These are phyloP conservation scores for Rallus limicola DNA, from an alignment of 2,113 vertebrate species.

Conservation along the genomic window DNA sequence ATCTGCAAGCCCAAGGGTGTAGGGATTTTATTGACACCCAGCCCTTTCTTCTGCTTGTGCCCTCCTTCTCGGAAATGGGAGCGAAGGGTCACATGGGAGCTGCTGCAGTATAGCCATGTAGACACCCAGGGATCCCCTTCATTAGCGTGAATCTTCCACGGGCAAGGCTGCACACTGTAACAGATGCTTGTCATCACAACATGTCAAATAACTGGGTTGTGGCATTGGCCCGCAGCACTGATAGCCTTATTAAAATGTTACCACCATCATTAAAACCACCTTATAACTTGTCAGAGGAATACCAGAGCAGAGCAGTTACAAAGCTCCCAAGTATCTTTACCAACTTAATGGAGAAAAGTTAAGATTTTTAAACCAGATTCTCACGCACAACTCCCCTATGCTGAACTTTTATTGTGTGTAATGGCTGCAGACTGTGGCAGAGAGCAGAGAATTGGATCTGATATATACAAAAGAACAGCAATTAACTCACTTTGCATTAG, in stretches of 20 bases:
- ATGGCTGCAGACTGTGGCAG: neutral
- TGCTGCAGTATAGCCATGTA: neutral
- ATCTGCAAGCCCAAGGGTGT: neutral
- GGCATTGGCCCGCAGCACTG: neutral
- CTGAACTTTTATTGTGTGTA: neutral
- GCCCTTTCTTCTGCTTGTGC: neutral
- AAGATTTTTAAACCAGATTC: neutral
- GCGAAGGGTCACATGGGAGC: neutral
- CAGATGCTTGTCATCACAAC: neutral
- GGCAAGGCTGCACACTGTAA: neutral
- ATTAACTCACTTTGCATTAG: neutral
- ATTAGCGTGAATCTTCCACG: neutral
- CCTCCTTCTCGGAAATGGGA: neutral
- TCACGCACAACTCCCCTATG: neutral
- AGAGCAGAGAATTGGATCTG: neutral
- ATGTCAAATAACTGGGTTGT: neutral
- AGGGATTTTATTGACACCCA: neutral
- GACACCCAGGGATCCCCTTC: neutral
- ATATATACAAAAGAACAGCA: neutral
- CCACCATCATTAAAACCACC: neutral
- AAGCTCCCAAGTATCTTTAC: neutral
- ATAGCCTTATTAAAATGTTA: conserved; percentile 29
- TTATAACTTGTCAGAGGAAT: neutral
- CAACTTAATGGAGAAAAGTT: neutral
- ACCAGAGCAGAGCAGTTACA: neutral